Evolutionary conservation across 1,140 invertebrate genomes (phyloP).

Genomic region (Euschistus heros): DNA sequence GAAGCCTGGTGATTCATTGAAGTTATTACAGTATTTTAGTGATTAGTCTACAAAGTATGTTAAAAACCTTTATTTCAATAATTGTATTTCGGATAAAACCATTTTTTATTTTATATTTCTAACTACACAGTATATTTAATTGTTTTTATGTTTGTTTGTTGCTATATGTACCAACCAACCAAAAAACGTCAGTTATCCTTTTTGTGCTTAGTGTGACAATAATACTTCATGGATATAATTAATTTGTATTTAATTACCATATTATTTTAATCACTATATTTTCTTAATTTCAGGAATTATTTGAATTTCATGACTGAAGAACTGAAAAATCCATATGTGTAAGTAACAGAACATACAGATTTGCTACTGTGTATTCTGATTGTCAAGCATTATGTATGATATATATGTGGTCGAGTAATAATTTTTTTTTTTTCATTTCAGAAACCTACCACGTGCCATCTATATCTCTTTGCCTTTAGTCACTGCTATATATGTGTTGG

Average conservation of each 20-base stretch:
- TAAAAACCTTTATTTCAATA: too few relatives aligned
- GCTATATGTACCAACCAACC: too few relatives aligned
- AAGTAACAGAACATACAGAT: slow-evolving; percentile 32
- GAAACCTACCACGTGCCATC: slow-evolving; percentile 88
- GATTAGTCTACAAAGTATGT: too few relatives aligned
- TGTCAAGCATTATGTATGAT: neutral
- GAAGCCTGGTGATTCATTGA: too few relatives aligned
- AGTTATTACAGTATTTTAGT: too few relatives aligned
- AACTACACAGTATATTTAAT: too few relatives aligned
- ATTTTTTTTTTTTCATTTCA: slow-evolving; percentile 35
- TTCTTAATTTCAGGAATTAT: slow-evolving; percentile 59
- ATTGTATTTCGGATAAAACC: too few relatives aligned
- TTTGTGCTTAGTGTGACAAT: too few relatives aligned
- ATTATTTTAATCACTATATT: slow-evolving; percentile 14
- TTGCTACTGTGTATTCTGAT: neutral
- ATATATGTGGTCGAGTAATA: neutral
- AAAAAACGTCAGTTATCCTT: too few relatives aligned
- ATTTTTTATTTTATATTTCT: too few relatives aligned
- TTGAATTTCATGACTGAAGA: slow-evolving; percentile 97
- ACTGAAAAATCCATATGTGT: slow-evolving; percentile 81
- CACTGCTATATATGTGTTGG: slow-evolving; percentile 81
- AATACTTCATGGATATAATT: slow-evolving; percentile 1
- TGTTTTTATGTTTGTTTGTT: too few relatives aligned
- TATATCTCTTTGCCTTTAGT: slow-evolving; percentile 85
- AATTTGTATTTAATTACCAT: too few relatives aligned